Conservation (phyloP, 2,888 invertebrate species). For the Lithodes maja region DNA sequence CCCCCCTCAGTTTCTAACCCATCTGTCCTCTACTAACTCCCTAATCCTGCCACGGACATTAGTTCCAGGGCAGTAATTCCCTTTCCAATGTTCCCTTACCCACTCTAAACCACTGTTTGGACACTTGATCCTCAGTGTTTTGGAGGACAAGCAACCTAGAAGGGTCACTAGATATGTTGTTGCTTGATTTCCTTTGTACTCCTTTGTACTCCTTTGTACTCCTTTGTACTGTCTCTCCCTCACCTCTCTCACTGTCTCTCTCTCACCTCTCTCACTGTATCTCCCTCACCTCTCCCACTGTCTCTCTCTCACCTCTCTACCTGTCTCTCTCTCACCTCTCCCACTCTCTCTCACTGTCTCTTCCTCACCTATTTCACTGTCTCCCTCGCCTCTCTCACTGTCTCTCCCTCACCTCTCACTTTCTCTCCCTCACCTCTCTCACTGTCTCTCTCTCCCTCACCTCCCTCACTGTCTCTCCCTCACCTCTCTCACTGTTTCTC, state of each 20-base stretch:
- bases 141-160: too few species aligned
- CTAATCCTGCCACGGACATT: too few species aligned
- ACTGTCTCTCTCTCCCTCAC: slow-evolving; percentile 20
- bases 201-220: too few species aligned
- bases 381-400: slow-evolving; percentile 4
- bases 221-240: too few species aligned
- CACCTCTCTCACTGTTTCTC: slow-evolving; percentile 26
- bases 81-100: too few species aligned
- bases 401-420: slow-evolving; percentile 16
- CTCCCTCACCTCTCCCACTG: slow-evolving; percentile 11
- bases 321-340: slow-evolving; percentile 26
- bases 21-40: too few species aligned
- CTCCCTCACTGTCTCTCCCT: slow-evolving; percentile 15
- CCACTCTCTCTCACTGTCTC: slow-evolving; percentile 18
- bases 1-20: too few species aligned
- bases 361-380: neutral
- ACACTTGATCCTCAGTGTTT: too few species aligned
- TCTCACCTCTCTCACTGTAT: slow-evolving; percentile 29
- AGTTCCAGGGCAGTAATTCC: too few species aligned
- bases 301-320: slow-evolving; percentile 26
- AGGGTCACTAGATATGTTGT: too few species aligned
- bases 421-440: slow-evolving; percentile 24
- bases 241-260: slow-evolving; percentile 13
- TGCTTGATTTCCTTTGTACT: too few species aligned
- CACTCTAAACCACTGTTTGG: too few species aligned